Evolutionary conservation across 2,113 vertebrate genomes (phyloP).

Genomic region (Henicopernis longicauda): DNA sequence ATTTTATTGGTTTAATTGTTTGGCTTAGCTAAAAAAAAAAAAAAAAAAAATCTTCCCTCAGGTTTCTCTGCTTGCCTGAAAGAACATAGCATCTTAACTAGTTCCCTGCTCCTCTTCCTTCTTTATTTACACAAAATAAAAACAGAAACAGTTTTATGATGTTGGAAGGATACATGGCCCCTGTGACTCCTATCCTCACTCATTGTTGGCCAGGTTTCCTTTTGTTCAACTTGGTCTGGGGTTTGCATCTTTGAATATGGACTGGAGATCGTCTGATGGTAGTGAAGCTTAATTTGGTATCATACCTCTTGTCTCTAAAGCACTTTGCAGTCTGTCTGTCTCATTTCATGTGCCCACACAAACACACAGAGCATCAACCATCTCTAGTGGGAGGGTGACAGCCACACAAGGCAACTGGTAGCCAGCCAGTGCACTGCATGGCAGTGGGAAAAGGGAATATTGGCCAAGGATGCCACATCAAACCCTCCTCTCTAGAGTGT

Average conservation of each 20-base stretch:
- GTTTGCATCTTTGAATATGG: not conserved
- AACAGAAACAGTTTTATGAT: not conserved
- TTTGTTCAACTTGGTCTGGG: not conserved
- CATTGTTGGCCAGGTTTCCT: not conserved
- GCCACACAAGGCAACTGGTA: not conserved
- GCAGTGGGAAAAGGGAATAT: not conserved
- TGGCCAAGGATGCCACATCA: not conserved
- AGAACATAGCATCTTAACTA: not conserved
- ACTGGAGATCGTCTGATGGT: not conserved
- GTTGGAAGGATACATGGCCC: not conserved
- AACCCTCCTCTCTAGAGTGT: not conserved
- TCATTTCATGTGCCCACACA: not conserved
- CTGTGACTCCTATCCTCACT: not conserved
- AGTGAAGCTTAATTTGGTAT: not conserved
- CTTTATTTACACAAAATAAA: not conserved
- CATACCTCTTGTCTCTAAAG: not conserved
- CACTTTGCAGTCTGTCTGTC: not conserved
- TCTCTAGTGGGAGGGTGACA: slow-evolving; percentile 8
- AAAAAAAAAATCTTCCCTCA: not conserved
- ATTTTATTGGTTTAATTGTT: not conserved
- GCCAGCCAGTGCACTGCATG: fast-evolving
- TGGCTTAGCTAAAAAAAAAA: not conserved
- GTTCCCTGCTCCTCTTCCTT: not conserved
- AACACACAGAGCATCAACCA: not conserved
- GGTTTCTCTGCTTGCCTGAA: not conserved